Evolutionary conservation across 2,888 invertebrate species (phyloP), one percentile per base, ranked within the genome.

Genomic region (Lochmaea capreae): DNA sequence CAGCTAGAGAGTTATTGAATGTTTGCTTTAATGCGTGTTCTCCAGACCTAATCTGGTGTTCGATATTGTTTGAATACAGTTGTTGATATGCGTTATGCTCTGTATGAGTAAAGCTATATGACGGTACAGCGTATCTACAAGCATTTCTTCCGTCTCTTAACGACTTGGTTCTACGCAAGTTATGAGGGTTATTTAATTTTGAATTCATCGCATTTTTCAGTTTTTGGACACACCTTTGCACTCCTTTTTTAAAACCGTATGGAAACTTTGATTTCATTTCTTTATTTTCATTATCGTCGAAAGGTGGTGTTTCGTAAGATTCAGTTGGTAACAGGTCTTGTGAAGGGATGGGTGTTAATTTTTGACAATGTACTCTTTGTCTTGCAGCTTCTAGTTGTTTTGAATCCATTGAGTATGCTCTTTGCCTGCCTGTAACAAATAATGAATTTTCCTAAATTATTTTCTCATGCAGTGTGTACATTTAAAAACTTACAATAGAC

Each of bases 351-450:
- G 39, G 14, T 59, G 59, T 12, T 59, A 39, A 59, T 39, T 59
- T 8, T 26, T 33, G 14, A 9, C 33, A 1, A 12, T 59, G 12
- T 3, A 39, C 52, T 49, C n/a, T 9, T 62, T 62, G 49, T 11
- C 54, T 59, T 52, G 42, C 39, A 1, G 39, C 5, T 63, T 49
- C 46, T 18, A 61, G 8, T 52, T 62, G 52, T 11, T 54, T 42
- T n/a, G 16, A 49, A 1, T 63, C 63, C 69, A 69, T 54, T 18
- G 63, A 62, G 54, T 26, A 12, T 1, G 63, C 2, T 9, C 62
- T 62, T 57, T 39, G 49, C 22, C 62, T 69, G 5, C 39, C 69
- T 49, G 59, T 26, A 68, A 68, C n/a, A 11, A 61, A n/a, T 22
- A 57, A 11, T 16, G 49, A 2, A 49, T 49, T 4, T 46, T 46